These are phyloP conservation scores for Sesia bembeciformis DNA, from an alignment of 2,888 invertebrate species.

Conservation along the genomic window DNA sequence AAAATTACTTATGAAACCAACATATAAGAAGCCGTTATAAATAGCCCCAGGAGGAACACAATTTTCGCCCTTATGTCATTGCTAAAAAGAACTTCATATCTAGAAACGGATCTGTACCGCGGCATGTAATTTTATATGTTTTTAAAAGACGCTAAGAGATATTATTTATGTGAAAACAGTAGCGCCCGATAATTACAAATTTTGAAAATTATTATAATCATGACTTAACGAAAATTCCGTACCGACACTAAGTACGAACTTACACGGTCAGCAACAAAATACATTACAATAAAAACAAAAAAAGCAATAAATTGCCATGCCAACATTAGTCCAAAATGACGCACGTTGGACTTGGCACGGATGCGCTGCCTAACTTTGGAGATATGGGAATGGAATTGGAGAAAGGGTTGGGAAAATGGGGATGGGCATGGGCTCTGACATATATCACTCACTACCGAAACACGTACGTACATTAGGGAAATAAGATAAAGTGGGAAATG, in stretches of 20 bases:
- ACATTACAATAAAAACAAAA: not conserved
- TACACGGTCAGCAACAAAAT: conserved; percentile 29
- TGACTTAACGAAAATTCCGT: conserved; percentile 46
- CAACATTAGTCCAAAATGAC: too few species aligned
- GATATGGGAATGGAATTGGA: not conserved
- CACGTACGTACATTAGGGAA: too few species aligned
- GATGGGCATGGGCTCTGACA: too few species aligned
- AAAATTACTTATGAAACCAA: too few species aligned
- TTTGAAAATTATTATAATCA: conserved; percentile 67
- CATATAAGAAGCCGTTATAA: too few species aligned
- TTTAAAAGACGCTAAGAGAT: conserved; percentile 22
- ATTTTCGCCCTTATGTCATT: too few species aligned
- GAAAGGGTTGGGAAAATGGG: not conserved
- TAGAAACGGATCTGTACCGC: not conserved
- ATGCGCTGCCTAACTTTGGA: not conserved
- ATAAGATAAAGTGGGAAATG: too few species aligned
- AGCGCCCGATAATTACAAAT: conserved; percentile 58
- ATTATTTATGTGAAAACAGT: conserved; percentile 59
- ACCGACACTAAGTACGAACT: conserved; percentile 30
- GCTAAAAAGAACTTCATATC: too few species aligned
- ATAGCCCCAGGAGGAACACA: too few species aligned
- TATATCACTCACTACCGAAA: too few species aligned
- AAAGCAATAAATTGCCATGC: too few species aligned
- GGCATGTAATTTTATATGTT: conserved; percentile 6
- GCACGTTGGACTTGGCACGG: not conserved